These are phyloP conservation scores for Argyresthia albistria DNA, from an alignment of 2,888 invertebrate genomes.

Conservation along the genomic window DNA sequence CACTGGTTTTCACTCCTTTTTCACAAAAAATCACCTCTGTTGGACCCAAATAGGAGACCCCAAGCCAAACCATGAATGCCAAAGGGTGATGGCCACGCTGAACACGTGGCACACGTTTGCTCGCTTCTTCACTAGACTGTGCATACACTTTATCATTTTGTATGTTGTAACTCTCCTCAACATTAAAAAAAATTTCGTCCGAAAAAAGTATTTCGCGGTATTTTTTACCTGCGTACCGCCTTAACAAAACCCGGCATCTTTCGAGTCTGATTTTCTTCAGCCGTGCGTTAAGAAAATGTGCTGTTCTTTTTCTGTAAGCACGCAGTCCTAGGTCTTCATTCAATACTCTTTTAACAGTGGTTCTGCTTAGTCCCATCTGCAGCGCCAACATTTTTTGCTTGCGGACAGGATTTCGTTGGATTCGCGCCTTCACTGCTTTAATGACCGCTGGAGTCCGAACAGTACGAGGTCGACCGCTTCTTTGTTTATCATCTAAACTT, in stretches of 20 bases:
- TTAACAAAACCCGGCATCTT: too few species aligned
- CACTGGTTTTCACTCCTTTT: too few species aligned
- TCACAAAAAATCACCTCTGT: not conserved
- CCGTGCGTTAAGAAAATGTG: not conserved
- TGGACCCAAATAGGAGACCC: not conserved
- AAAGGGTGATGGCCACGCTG: not conserved
- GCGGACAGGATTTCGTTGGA: not conserved
- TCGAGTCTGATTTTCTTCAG: not conserved
- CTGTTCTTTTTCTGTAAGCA: not conserved
- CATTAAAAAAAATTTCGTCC: too few species aligned
- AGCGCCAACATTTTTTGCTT: not conserved
- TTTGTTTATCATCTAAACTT: not conserved
- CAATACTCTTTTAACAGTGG: too few species aligned
- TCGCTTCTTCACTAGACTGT: too few species aligned
- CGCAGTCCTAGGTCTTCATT: too few species aligned
- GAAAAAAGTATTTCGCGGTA: too few species aligned
- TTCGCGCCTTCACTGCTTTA: constrained; percentile 3
- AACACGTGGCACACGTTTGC: too few species aligned
- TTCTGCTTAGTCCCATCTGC: not conserved
- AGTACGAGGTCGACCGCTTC: constrained; percentile 3
- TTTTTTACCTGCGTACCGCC: too few species aligned
- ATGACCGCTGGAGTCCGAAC: constrained; percentile 3
- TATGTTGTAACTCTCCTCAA: too few species aligned
- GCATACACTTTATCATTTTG: not conserved
- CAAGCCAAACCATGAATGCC: not conserved